Evolutionary conservation across 2,888 invertebrate species (phyloP).

Genomic region (Caenorhabditis wallacei): DNA sequence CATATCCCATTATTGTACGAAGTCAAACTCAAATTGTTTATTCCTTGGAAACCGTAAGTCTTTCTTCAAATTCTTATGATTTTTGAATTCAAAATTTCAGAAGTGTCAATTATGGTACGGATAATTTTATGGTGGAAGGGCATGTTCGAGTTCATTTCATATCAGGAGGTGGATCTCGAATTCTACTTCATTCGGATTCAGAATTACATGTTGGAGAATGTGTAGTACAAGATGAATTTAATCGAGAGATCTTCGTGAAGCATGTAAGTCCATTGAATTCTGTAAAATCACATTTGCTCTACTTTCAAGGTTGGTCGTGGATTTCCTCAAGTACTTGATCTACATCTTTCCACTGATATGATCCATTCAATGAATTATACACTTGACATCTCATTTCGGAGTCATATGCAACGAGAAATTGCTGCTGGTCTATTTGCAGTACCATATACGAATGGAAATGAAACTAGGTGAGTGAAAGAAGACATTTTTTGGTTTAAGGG

Average conservation of each 20-base stretch:
- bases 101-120: slow-evolving; percentile 67
- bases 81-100: slow-evolving; percentile 43
- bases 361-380: slow-evolving; percentile 64
- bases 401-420: slow-evolving; percentile 23
- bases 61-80: background rate
- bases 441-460: slow-evolving; percentile 36
- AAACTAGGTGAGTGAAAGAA: slow-evolving; percentile 33
- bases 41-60: slow-evolving; percentile 69
- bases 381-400: slow-evolving; percentile 48
- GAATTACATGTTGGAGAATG: slow-evolving; percentile 68
- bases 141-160: slow-evolving; percentile 61
- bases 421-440: slow-evolving; percentile 50
- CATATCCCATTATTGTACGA: slow-evolving; percentile 70
- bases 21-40: slow-evolving; percentile 66
- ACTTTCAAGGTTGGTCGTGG: slow-evolving; percentile 59
- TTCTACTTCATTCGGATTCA: slow-evolving; percentile 62
- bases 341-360: slow-evolving; percentile 55
- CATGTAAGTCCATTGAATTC: slow-evolving; percentile 52
- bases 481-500: background rate
- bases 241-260: slow-evolving; percentile 59
- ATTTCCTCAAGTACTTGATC: slow-evolving; percentile 48
- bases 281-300: too few species aligned
- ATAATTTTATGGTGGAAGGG: slow-evolving; percentile 73
- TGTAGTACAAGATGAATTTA: slow-evolving; percentile 65
- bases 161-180: slow-evolving; percentile 60